Conservation (phyloP, 2,113 vertebrate genomes). For the Sinosuthora webbiana region DNA sequence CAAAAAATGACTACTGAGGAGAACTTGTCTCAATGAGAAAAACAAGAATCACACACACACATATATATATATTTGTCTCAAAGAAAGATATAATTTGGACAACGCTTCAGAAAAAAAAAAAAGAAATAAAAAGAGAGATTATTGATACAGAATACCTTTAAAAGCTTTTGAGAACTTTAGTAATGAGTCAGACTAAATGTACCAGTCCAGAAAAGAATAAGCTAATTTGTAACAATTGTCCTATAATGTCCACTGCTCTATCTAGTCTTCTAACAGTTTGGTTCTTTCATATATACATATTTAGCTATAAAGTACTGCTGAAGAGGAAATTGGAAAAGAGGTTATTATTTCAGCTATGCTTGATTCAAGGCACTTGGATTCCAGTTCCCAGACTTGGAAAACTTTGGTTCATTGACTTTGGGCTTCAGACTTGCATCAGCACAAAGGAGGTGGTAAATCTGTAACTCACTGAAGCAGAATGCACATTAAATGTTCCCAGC, state of each 20-base stretch:
- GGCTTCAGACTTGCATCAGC: not conserved
- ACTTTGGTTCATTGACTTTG: not conserved
- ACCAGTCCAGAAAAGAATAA: not conserved
- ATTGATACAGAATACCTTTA: not conserved
- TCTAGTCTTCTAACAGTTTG: not conserved
- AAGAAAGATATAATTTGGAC: not conserved
- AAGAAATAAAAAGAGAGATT: not conserved
- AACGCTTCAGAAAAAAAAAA: rapidly evolving
- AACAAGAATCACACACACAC: not conserved
- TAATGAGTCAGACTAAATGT: not conserved
- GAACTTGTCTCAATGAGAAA: not conserved
- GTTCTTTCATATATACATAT: not conserved
- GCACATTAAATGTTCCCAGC: not conserved
- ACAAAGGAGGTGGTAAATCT: not conserved
- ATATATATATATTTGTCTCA: not conserved
- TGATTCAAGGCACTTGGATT: not conserved
- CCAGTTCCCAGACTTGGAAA: not conserved
- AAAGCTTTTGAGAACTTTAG: not conserved
- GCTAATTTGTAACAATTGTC: not conserved
- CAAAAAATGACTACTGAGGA: not conserved
- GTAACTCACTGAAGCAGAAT: not conserved
- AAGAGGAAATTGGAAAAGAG: not conserved
- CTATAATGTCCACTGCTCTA: not conserved
- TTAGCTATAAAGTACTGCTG: not conserved
- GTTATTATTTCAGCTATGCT: not conserved